These are phyloP conservation scores for Notocelia uddmanniana DNA, from an alignment of 2,888 invertebrate genomes.

Conservation along the genomic window DNA sequence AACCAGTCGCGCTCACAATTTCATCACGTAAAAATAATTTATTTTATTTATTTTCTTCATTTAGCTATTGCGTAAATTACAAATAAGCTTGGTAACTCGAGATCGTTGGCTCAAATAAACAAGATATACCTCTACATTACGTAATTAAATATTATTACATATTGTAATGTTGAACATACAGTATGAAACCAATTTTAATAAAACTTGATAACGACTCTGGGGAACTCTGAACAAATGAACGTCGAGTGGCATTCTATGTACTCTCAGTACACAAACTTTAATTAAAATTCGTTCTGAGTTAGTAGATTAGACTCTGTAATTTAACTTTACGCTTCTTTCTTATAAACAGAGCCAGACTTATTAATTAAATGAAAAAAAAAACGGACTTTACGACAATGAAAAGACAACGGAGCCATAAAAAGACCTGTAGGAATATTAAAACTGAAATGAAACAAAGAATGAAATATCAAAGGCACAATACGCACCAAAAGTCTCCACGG, in stretches of 20 bases:
- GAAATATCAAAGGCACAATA: constrained; percentile 36
- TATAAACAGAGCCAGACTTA: constrained; percentile 11
- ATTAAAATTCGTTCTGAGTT: constrained; percentile 19
- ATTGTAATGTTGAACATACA: constrained; percentile 8
- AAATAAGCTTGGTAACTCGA: neutral
- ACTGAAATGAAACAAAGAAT: constrained; percentile 38
- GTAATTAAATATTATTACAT: constrained; percentile 2
- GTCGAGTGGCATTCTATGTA: neutral
- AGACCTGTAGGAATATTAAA: constrained; percentile 16
- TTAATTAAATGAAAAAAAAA: constrained; percentile 11
- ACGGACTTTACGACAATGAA: constrained; percentile 5
- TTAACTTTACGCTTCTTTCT: constrained; percentile 3
- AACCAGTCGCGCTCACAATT: too few species aligned
- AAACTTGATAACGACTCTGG: constrained; percentile 13
- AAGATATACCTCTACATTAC: neutral
- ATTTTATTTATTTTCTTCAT: neutral
- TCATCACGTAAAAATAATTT: constrained; percentile 6
- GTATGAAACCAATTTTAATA: constrained; percentile 24
- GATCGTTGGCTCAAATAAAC: neutral
- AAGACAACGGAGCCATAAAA: constrained; percentile 12
- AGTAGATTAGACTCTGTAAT: neutral
- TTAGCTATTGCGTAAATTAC: neutral
- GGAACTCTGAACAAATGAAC: constrained; percentile 17
- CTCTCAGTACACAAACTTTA: constrained; percentile 26
- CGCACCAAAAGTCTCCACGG: constrained; percentile 14